A percentile compares a stretch with the other conserved stretches of the same genome.
These are phyloP conservation scores for Onchidella celtica DNA, from an alignment of 2,888 invertebrate genomes.

Conservation along the genomic window DNA sequence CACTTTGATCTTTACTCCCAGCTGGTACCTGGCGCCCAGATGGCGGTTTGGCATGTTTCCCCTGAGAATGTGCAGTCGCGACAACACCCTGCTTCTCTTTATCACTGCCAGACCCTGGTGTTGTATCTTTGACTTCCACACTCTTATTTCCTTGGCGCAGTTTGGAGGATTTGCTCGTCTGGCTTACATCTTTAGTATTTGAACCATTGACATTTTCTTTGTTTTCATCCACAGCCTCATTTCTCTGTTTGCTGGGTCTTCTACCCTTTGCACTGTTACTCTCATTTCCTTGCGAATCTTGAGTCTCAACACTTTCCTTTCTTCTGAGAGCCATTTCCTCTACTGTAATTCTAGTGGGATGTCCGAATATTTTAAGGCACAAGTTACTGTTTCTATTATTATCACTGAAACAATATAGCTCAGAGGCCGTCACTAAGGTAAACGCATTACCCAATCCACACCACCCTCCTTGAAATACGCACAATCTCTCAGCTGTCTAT, in stretches of 20 bases:
- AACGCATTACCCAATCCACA: no score
- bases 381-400: no score
- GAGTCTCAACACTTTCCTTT: constrained; percentile 3
- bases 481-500: no score
- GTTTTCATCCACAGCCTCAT: constrained; percentile 6
- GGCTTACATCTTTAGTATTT: neutral
- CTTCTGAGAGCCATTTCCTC: neutral
- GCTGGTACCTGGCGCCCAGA: neutral
- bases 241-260: neutral
- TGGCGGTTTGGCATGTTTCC: no score
- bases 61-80: no score
- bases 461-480: no score
- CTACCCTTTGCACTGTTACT: neutral
- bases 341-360: no score
- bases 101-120: neutral
- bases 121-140: neutral
- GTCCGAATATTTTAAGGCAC: no score
- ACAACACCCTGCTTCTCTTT: neutral
- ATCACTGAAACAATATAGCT: no score
- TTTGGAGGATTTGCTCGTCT: neutral
- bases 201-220: constrained; percentile 15
- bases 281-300: neutral
- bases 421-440: no score
- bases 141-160: neutral
- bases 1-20: neutral